Conservation (phyloP, 2,888 invertebrate species). For the Agriopis marginaria region DNA sequence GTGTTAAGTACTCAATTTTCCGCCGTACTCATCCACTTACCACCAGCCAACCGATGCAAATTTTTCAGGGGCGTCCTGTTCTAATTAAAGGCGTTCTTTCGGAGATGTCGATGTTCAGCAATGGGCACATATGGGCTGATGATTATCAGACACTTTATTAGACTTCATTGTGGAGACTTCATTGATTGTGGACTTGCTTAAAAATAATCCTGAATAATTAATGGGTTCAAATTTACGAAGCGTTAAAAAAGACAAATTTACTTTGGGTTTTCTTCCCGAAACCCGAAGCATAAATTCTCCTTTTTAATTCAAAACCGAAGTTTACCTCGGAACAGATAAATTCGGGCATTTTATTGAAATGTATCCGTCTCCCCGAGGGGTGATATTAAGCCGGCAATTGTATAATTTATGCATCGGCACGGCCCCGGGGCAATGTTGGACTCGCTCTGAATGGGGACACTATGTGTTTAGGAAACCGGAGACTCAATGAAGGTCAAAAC, state of each 20-base stretch:
- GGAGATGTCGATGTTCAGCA: neutral
- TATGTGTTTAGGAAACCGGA: constrained; percentile 20
- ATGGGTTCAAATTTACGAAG: neutral
- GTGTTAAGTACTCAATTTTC: no score
- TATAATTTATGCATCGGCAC: constrained; percentile 78
- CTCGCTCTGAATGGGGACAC: constrained; percentile 24
- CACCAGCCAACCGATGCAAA: no score
- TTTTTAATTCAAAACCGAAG: constrained; percentile 35
- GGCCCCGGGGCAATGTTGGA: constrained; percentile 52
- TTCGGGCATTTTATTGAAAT: constrained; percentile 68
- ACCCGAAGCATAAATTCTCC: constrained; percentile 17
- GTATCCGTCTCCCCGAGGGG: constrained; percentile 60
- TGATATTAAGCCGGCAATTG: constrained; percentile 67
- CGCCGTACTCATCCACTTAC: no score
- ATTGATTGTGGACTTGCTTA: no score
- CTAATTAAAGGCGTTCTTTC: neutral
- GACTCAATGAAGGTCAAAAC: neutral
- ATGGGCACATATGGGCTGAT: no score
- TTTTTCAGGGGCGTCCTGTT: neutral
- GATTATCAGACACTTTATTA: no score
- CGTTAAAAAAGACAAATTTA: neutral
- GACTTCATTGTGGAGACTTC: no score
- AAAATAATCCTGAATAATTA: no score
- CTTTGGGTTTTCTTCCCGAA: constrained; percentile 7
- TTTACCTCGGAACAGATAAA: constrained; percentile 51